A percentile compares a stretch with the other conserved stretches of the same genome.
Evolutionary conservation across 2,113 vertebrate species (phyloP).

Genomic region (Chrysochloris asiatica): DNA sequence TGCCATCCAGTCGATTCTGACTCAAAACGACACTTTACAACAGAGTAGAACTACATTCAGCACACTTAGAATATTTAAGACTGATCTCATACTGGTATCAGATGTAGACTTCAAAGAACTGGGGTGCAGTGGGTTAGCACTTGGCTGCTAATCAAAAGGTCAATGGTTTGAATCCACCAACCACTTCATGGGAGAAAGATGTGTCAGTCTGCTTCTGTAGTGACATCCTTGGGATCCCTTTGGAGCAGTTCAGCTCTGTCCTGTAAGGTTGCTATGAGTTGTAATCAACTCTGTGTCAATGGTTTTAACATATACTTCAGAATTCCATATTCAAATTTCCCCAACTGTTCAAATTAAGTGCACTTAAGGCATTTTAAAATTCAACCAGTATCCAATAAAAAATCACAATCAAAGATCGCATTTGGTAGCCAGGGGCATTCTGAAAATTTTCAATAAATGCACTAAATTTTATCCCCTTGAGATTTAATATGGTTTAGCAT

Average conservation of each 20-base stretch:
- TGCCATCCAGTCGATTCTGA: background rate
- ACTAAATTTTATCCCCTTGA: too few relatives aligned
- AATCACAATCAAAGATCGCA: background rate
- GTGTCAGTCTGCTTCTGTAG: background rate
- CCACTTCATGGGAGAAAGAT: background rate
- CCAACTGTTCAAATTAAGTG: background rate
- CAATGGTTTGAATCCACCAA: background rate
- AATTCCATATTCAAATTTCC: background rate
- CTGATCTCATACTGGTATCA: background rate
- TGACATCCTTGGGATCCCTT: background rate
- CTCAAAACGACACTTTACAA: too few relatives aligned
- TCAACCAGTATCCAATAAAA: too few relatives aligned
- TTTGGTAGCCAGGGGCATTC: background rate
- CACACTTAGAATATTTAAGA: background rate
- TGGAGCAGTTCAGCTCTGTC: background rate
- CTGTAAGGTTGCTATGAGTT: background rate
- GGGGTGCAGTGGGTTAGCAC: background rate
- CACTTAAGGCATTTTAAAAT: background rate
- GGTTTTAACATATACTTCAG: background rate
- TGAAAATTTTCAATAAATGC: slow-evolving; percentile 12
- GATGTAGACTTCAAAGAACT: background rate
- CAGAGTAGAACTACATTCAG: background rate
- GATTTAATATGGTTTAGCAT: background rate
- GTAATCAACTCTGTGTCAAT: background rate
- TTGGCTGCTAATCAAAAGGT: background rate